Base-by-base conservation (phyloP, 1,140 invertebrate species). In the Probaryconus sp. region DNA sequence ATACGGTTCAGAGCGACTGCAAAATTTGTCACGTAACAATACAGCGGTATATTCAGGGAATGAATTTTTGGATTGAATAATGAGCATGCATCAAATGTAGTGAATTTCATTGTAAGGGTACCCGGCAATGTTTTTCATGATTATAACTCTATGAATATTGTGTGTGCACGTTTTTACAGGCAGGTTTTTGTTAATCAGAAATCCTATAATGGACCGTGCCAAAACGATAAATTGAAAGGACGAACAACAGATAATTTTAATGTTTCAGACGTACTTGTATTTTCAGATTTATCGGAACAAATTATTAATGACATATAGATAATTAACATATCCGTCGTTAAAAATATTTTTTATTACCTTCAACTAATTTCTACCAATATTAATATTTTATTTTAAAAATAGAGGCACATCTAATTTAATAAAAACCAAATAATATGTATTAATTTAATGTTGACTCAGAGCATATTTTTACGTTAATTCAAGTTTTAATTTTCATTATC, bases 141-240 rank as follows among this genome's bases (percentile, higher is more conserved):
- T 26, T 26, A 45, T 45, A 24, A 45, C 33, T 28, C 43, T 21
- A 21, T 37, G 28, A 47, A 38, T 60, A 60, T 35, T 24, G 42
- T 10, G 31, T 18, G 13, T 37, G 28, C 20, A 26, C 28, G 55
- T 60, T 60, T 60, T 60, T 37, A 37, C 43, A 31, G 33, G 55
- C 11, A 20, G 55, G 28, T 60, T 60, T 60, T 24, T 48, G 42
- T 31, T 60, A 60, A 61, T 61, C 56, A 61, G 56, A 48, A 48
- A 61, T 40, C 33, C 33, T 33, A 38, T 61, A 61, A 61, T 43
- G 43, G 2, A 26, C 28, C 53, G 26, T 31, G 53, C 17, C 28
- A 35, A 40, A 21, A 42, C 40, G 55, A 58, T 58, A 58, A 58
- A 58, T 58, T 20, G 55, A 30, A 30, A 28, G 20, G 30, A 43